Conservation (phyloP, 2,888 invertebrate species). For the Steromphala cineraria region DNA sequence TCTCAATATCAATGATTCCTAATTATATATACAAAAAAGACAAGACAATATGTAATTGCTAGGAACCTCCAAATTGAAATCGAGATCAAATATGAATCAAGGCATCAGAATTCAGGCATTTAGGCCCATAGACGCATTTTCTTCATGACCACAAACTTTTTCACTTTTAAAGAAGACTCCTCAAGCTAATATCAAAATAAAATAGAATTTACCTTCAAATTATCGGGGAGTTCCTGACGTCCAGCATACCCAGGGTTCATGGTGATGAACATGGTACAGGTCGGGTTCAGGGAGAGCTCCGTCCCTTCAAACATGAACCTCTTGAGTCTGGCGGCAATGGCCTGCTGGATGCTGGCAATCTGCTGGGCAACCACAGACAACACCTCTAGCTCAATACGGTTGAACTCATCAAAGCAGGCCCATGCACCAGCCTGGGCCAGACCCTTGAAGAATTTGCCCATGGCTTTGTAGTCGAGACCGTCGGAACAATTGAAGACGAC, state of each 20-base stretch:
- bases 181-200: no score
- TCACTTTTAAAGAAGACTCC: no score
- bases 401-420: constrained; percentile 97
- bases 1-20: no score
- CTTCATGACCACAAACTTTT: no score
- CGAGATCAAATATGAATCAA: no score
- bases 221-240: constrained; percentile 75
- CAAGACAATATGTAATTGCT: no score
- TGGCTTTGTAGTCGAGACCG: constrained; percentile 92
- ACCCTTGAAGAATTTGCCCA: constrained; percentile 97
- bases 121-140: no score
- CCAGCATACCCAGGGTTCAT: constrained; percentile 77
- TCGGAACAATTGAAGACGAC: constrained; percentile 98
- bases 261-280: constrained; percentile 76
- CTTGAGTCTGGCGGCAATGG: constrained; percentile 86
- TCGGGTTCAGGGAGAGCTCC: constrained; percentile 74
- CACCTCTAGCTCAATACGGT: constrained; percentile 93
- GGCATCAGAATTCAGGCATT: no score
- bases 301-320: constrained; percentile 83
- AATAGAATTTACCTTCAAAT: constrained; percentile 75
- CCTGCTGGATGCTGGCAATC: constrained; percentile 92
- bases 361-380: constrained; percentile 95
- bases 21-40: no score
- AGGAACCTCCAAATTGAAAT: no score
- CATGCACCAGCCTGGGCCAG: constrained; percentile 88